A percentile compares a stretch with the other conserved stretches of the same genome.
Evolutionary conservation across 2,797 vertebrate species (phyloP).

Genomic region (Myotis vivesi): DNA sequence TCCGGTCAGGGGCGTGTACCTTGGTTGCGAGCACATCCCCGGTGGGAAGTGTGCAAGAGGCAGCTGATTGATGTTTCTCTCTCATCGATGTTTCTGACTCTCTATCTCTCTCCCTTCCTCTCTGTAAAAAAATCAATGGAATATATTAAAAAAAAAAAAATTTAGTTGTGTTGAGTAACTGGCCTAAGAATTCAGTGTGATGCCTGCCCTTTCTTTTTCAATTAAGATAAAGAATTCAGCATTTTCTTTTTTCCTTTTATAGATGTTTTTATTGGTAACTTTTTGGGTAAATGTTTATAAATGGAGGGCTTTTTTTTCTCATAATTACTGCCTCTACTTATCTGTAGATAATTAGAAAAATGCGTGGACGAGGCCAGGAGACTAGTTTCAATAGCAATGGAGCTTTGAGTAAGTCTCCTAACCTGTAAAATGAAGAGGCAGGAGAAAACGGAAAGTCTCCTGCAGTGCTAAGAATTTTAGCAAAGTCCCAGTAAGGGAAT

Average conservation of each 20-base stretch:
- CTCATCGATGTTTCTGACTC: no score
- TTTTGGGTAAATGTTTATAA: slow-evolving; percentile 5
- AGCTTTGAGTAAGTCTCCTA: neutral
- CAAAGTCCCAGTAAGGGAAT: neutral
- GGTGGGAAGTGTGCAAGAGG: no score
- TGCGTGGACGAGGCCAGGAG: neutral
- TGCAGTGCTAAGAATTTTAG: neutral
- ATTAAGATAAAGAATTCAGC: neutral
- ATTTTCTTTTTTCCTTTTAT: neutral
- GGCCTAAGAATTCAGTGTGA: neutral
- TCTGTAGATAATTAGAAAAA: neutral
- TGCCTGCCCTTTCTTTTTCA: neutral
- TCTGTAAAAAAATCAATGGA: no score
- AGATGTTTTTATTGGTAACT: neutral
- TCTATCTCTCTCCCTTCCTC: no score
- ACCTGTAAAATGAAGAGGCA: neutral
- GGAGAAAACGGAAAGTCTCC: neutral
- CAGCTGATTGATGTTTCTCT: no score
- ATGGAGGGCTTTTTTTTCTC: slow-evolving; percentile 1
- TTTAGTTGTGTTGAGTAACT: neutral
- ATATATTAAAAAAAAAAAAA: no score
- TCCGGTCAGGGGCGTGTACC: no score
- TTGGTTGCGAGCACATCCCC: no score
- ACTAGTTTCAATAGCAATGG: neutral
- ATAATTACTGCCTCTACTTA: neutral